Evolutionary conservation across 2,113 vertebrate genomes (phyloP).

Genomic region (Dipodomys stephensi): DNA sequence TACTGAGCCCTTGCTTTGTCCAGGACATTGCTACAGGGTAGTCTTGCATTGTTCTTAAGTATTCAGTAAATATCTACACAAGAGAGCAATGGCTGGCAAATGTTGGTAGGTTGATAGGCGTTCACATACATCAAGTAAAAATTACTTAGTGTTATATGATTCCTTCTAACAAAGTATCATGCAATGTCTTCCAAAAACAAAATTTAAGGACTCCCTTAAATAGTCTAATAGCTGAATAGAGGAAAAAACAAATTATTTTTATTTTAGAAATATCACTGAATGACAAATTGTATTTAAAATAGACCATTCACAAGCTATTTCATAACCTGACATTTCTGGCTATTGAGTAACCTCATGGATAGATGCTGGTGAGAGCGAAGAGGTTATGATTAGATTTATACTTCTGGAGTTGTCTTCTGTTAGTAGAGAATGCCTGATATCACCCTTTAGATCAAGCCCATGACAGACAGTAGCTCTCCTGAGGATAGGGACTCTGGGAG

Average conservation of each 20-base stretch:
- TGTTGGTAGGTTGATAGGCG: background rate
- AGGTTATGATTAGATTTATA: background rate
- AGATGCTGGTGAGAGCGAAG: background rate
- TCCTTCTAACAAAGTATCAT: background rate
- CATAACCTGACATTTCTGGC: background rate
- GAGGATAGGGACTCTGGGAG: slow-evolving; percentile 91
- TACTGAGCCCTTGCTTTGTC: background rate
- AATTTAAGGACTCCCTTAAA: background rate
- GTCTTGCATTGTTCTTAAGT: background rate
- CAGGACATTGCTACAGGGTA: background rate
- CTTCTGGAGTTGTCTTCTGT: accelerated
- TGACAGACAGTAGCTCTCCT: slow-evolving; percentile 52
- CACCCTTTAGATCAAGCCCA: too few species aligned
- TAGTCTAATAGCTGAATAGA: background rate
- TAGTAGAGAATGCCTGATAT: slow-evolving; percentile 84
- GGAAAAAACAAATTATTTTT: background rate
- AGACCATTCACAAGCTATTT: background rate
- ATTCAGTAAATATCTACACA: background rate
- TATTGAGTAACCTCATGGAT: background rate
- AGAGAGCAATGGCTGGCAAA: background rate
- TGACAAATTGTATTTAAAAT: slow-evolving; percentile 8
- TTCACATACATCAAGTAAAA: slow-evolving; percentile 27
- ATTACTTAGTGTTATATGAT: slow-evolving; percentile 5
- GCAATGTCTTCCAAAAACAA: background rate
- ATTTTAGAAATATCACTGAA: background rate